Percentiles rank a stretch among this genome's conserved stretches.
Evolutionary conservation across 2,888 invertebrate genomes (phyloP).

Genomic region (Alcis repandata): DNA sequence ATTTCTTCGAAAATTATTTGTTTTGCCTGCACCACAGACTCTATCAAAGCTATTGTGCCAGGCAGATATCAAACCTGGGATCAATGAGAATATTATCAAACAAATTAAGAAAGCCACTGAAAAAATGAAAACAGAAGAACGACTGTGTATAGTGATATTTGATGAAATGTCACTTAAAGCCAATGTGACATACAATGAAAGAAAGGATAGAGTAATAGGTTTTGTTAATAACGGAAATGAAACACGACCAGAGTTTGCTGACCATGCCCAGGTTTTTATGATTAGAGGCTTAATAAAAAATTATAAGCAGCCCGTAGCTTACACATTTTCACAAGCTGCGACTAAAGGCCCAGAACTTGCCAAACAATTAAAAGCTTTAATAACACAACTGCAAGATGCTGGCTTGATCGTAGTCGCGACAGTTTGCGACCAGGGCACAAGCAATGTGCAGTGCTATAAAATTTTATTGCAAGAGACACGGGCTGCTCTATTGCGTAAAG

Average conservation of each 20-base stretch:
- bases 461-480: constrained; percentile 9
- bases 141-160: constrained; percentile 48
- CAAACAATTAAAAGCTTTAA: not conserved
- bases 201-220: constrained; percentile 46
- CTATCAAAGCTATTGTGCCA: not conserved
- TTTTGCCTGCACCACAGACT: constrained; percentile 1
- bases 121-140: constrained; percentile 43
- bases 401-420: constrained; percentile 49
- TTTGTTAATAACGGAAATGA: constrained; percentile 40
- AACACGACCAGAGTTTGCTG: constrained; percentile 30
- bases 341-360: constrained; percentile 37
- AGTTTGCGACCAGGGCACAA: constrained; percentile 50
- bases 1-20: constrained; percentile 4
- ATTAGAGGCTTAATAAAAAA: constrained; percentile 47
- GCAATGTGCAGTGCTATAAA: constrained; percentile 36
- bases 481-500: not conserved
- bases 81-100: constrained; percentile 45
- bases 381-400: constrained; percentile 31
- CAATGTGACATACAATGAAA: constrained; percentile 45
- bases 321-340: constrained; percentile 46
- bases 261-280: constrained; percentile 52
- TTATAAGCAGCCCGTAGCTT: constrained; percentile 47
- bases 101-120: constrained; percentile 41
- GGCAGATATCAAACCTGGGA: constrained; percentile 39
- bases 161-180: constrained; percentile 50